Base-by-base conservation (phyloP, 2,888 invertebrate species). In the Spodoptera picta region DNA sequence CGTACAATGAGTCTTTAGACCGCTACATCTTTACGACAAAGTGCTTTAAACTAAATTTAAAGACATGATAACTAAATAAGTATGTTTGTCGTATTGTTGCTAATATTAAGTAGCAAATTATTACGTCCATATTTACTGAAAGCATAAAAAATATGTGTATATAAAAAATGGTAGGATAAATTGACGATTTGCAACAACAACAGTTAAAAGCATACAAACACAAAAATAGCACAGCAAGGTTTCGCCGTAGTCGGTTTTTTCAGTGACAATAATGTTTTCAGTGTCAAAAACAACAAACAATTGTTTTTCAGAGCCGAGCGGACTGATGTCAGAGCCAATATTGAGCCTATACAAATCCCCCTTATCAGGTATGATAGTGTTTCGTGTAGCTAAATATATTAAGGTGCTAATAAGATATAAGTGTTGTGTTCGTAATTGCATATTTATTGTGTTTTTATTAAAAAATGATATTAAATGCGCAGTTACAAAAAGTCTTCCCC, bases 291-390 rank as follows among this genome's bases (percentile, higher is more conserved):
- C 61, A 78, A 58, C 47, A 60, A 69, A 56, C 70, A 69, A 89
- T 90, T 92, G 72, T 79, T 85, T 93, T 91, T 64, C 94, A 94
- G 94, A 94, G 79, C 84, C 93, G 55, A 86, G 86, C 87, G 92
- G 90, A 80, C 90, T 94, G 85, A 90, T 94, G 89, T 86, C 94
- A 77, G 94, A 94, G 84, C 93, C 93, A 75, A 90, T 94, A 83
- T 86, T 94, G 86, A 94, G 93, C 87, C 88, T 94, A 80, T 93
- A 91, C 91, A 94, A 94, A 92, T 91, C 93, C 83, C 93, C 94
- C 74, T 84, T 94, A 89, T 91, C 93, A 93, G 94, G 94, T 94
- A 93, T 76, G 84, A 70, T 81, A 74, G 58, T 52, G 43, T 57
- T 45, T 51, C 52, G 49, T 47, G 49, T 54, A 63, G 51, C 42